Conservation (phyloP, 2,113 vertebrate genomes). For the Redunca redunca region DNA sequence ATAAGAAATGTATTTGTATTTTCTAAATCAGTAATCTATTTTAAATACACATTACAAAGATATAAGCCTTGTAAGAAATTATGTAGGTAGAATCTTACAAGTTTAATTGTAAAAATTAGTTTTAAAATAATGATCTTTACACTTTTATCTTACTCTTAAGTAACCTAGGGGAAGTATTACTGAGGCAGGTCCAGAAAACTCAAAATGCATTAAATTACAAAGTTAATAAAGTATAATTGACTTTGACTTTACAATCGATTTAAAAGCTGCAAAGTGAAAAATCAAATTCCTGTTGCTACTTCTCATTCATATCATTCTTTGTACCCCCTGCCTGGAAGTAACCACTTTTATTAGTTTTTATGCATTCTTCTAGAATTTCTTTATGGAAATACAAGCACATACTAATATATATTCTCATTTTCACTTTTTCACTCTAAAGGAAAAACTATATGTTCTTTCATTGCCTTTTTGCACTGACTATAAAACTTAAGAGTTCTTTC, state of each 20-base stretch:
- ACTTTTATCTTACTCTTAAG: neutral
- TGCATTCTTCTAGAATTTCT: neutral
- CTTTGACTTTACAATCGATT: neutral
- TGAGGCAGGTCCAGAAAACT: neutral
- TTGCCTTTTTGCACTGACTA: neutral
- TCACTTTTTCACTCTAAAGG: neutral
- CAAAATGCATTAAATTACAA: neutral
- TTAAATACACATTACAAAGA: neutral
- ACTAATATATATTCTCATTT: neutral
- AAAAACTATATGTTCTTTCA: neutral
- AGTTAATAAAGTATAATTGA: neutral
- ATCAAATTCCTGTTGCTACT: neutral
- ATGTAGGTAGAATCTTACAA: neutral
- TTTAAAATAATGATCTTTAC: slow-evolving; percentile 1
- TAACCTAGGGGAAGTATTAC: neutral
- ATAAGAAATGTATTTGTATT: neutral
- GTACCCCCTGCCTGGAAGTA: neutral
- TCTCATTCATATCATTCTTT: neutral
- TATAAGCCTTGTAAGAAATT: neutral
- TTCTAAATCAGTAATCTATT: neutral
- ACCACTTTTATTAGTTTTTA: neutral
- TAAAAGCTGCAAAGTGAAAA: neutral
- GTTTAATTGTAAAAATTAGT: neutral
- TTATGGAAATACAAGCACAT: neutral
- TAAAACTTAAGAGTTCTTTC: neutral